phyloP scores from a whole-genome alignment of 2,113 vertebrate genomes.

The Sinocyclocheilus anshuiensis region DNA sequence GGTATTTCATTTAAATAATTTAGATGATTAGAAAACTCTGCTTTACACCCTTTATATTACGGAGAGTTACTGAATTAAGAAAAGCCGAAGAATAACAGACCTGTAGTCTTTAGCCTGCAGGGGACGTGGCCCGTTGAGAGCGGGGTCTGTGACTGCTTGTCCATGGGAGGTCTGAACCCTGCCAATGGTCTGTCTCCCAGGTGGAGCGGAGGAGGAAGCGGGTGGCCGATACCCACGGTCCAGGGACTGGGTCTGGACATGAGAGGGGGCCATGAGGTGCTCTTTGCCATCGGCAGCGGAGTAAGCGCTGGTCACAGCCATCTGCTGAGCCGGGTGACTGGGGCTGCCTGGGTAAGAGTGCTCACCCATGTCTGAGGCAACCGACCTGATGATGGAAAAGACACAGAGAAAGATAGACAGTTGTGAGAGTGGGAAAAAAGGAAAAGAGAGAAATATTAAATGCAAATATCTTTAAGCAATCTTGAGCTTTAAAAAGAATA shows the following conservation, averaged over 20 bases:
- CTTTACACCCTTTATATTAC: neutral
- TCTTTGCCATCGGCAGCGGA: constrained; percentile 74
- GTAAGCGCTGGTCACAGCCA: constrained; percentile 69
- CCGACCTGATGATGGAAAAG: constrained; percentile 73
- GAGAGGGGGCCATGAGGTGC: constrained; percentile 69
- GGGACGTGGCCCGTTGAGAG: constrained; percentile 86
- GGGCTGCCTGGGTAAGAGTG: constrained; percentile 87
- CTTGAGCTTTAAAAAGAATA: neutral
- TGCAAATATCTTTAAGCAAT: too few relatives aligned
- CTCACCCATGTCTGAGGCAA: constrained; percentile 78
- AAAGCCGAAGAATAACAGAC: constrained; percentile 62
- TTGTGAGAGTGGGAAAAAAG: neutral
- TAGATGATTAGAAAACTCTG: neutral
- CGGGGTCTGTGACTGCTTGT: constrained; percentile 72
- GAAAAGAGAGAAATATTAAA: neutral
- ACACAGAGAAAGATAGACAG: neutral
- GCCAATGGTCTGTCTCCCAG: constrained; percentile 82
- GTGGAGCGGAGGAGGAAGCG: neutral
- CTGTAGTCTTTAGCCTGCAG: constrained; percentile 85
- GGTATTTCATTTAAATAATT: neutral
- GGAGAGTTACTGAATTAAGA: neutral
- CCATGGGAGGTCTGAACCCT: constrained; percentile 79
- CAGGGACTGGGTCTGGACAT: constrained; percentile 80
- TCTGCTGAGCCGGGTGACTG: constrained; percentile 81
- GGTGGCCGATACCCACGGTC: constrained; percentile 79